A percentile compares a stretch with the other conserved stretches of the same genome.
Evolutionary conservation across 2,113 vertebrate species (phyloP).

Genomic region (Corythornis vintsioides): DNA sequence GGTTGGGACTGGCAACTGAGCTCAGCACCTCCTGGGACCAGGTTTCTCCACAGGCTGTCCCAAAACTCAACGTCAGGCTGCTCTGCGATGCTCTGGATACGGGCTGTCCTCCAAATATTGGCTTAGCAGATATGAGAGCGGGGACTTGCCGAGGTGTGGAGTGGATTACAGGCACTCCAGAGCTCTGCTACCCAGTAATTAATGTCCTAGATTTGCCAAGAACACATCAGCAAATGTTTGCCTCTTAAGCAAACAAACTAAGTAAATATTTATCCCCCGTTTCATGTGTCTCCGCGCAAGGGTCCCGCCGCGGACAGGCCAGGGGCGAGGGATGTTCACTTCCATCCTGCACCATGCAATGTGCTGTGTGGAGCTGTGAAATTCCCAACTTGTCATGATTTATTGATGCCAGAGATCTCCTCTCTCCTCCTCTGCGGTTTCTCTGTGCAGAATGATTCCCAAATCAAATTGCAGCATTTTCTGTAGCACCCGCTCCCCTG

Average conservation of each 20-base stretch:
- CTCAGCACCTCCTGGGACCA: neutral
- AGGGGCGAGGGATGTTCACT: neutral
- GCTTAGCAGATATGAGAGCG: neutral
- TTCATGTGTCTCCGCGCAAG: rapidly evolving
- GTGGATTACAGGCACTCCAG: conserved; percentile 14
- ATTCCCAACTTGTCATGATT: neutral
- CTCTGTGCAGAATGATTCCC: neutral
- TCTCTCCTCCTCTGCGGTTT: neutral
- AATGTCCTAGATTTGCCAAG: neutral
- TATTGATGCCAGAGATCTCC: conserved; percentile 20
- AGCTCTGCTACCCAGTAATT: neutral
- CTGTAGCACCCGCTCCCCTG: neutral
- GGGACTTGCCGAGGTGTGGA: neutral
- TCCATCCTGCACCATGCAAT: rapidly evolving
- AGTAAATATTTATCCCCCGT: neutral
- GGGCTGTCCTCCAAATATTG: neutral
- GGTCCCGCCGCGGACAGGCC: rapidly evolving
- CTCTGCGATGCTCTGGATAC: rapidly evolving
- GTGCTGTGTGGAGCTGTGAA: neutral
- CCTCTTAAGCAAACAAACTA: neutral
- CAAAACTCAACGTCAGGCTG: neutral
- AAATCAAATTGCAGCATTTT: conserved; percentile 37
- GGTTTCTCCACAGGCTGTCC: neutral
- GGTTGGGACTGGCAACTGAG: neutral
- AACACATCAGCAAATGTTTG: neutral